These are phyloP conservation scores for Nesidiocoris tenuis DNA, from an alignment of 2,888 invertebrate species.

Conservation along the genomic window DNA sequence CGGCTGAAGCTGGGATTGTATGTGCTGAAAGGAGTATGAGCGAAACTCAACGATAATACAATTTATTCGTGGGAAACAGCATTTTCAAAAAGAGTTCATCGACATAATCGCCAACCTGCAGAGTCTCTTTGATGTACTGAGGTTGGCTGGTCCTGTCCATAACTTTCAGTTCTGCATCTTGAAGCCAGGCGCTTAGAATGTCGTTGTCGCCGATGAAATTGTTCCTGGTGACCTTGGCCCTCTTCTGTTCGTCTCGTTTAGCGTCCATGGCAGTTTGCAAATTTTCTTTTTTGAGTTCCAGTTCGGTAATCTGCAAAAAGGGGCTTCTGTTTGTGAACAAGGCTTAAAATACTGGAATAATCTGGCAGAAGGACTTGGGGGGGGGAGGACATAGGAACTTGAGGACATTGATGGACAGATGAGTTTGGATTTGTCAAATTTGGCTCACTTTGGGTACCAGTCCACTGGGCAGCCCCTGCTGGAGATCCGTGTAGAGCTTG, in stretches of 20 bases:
- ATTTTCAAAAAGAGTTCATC: not conserved
- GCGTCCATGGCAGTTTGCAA: conserved; percentile 80
- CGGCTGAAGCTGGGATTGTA: conserved; percentile 71
- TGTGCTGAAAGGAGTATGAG: conserved; percentile 60
- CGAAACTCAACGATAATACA: no score
- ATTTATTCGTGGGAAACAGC: no score
- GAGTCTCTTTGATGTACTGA: conserved; percentile 70
- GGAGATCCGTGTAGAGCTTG: conserved; percentile 25
- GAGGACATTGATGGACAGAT: no score
- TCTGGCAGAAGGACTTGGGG: no score
- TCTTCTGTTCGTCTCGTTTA: conserved; percentile 81
- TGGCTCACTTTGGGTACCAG: conserved; percentile 33
- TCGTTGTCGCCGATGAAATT: conserved; percentile 80
- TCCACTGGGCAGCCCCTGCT: conserved; percentile 34
- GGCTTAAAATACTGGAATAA: no score
- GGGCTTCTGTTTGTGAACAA: no score
- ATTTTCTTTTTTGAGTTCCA: conserved; percentile 79
- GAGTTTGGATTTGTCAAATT: no score
- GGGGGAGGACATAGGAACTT: no score
- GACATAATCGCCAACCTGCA: conserved; percentile 58
- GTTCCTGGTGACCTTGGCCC: conserved; percentile 76
- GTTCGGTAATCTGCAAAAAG: conserved; percentile 66
- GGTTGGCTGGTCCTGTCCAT: conserved; percentile 79
- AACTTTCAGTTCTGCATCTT: conserved; percentile 77
- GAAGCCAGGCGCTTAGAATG: conserved; percentile 78